These are phyloP conservation scores for Nowickia ferox DNA, from an alignment of 2,888 invertebrate species.

Conservation along the genomic window DNA sequence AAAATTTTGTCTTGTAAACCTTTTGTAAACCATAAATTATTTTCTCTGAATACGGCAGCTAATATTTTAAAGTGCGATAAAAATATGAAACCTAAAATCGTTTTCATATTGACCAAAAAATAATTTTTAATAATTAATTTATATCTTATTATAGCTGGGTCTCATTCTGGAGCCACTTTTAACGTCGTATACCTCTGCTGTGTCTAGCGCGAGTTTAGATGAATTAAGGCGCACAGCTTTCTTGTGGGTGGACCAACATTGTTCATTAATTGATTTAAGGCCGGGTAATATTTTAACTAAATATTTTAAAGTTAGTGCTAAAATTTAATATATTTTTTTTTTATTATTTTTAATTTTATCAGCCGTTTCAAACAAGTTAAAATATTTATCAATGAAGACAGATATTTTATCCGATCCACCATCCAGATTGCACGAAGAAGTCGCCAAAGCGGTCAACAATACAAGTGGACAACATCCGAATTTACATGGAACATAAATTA, in stretches of 20 bases:
- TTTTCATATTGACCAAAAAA: not conserved
- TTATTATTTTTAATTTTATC: slow-evolving; percentile 78
- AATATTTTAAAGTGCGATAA: no score
- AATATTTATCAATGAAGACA: slow-evolving; percentile 95
- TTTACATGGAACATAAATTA: slow-evolving; percentile 79
- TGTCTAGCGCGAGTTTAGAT: slow-evolving; percentile 94
- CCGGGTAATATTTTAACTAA: slow-evolving; percentile 87
- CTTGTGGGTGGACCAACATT: slow-evolving; percentile 98
- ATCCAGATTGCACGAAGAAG: slow-evolving; percentile 94
- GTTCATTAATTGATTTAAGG: slow-evolving; percentile 95
- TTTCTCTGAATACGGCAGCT: no score
- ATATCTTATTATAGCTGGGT: slow-evolving; percentile 88
- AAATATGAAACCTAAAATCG: no score
- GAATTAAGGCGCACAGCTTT: slow-evolving; percentile 96
- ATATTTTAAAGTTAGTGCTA: not conserved
- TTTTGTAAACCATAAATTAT: no score
- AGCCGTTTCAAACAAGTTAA: slow-evolving; percentile 96
- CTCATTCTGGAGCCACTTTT: slow-evolving; percentile 94
- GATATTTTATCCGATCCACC: slow-evolving; percentile 94
- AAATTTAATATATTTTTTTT: not conserved
- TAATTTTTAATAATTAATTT: not conserved
- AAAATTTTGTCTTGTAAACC: no score
- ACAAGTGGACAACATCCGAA: slow-evolving; percentile 81
- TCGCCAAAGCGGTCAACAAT: slow-evolving; percentile 88
- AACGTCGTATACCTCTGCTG: slow-evolving; percentile 95